Evolutionary conservation across 2,888 invertebrate genomes (phyloP), one percentile per base, ranked within the genome.

Genomic region (Autographa pulchrina): DNA sequence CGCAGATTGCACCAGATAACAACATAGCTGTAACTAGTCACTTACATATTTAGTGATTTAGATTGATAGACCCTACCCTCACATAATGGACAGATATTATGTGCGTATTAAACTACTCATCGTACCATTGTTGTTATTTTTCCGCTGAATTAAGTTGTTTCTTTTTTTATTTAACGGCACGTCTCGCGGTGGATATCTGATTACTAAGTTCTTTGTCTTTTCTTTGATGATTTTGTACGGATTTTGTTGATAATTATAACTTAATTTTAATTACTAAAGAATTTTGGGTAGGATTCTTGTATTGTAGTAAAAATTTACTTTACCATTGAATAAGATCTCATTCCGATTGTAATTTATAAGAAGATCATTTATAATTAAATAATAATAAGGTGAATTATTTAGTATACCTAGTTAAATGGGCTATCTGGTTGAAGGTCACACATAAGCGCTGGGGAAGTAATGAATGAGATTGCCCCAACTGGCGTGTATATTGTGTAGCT

Each of bases 401-500:
- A 68, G 73, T 68, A 72, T 71, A n/a, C n/a, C n/a, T n/a, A 67
- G 64, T 68, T 75, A 74, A 77, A 75, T 77, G 77, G 72, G 78
- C 68, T 74, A 76, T 74, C 56, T 38, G 64, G 60, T 38, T 67
- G 84, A 83, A 78, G 84, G 82, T 75, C 80, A 79, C 66, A 59
- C 70, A 71, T 66, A 72, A 69, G 69, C 74, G 71, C 65, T 74
- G 75, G 71, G 68, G 79, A 75, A 65, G 73, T 67, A 78, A 79
- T 84, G 78, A 85, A 81, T 83, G 82, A 84, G 77, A 74, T 81
- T 77, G 75, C 68, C 72, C 73, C 76, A 61, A 63, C 69, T 72
- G 74, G 65, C 65, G 72, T 70, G 70, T 72, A 61, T 65, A 38
- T 72, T 70, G 62, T 61, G 72, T 82, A 64, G 70, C 70, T 68